Conservation (phyloP, 23 tunicate species). For the Phallusia fumigata region DNA sequence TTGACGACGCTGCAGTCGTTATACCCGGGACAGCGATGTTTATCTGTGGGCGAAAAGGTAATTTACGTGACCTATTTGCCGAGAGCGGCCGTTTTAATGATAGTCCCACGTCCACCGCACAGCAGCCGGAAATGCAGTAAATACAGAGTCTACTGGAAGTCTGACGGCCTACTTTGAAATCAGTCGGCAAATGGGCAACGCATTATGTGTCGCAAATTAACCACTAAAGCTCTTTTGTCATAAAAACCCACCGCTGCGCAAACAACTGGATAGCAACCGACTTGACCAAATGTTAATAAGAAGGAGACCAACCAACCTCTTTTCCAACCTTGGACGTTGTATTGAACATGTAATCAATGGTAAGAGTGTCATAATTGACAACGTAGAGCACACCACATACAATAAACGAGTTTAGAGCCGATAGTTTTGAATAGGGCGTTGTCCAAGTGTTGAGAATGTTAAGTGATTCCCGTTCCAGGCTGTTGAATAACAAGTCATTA, state of each 20-base stretch:
- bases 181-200: neutral
- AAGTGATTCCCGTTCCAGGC: constrained; percentile 60
- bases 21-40: constrained; percentile 75
- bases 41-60: constrained; percentile 18
- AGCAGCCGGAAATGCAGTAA: constrained; percentile 6
- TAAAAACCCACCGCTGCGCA: neutral
- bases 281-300: no score
- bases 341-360: constrained; percentile 89
- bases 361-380: constrained; percentile 66
- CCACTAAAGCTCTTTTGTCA: neutral
- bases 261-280: no score
- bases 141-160: constrained; percentile 8
- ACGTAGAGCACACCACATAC: constrained; percentile 93
- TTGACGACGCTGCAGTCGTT: constrained; percentile 49
- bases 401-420: constrained; percentile 90
- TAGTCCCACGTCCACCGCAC: constrained; percentile 5
- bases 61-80: neutral
- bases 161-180: constrained; percentile 1
- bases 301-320: constrained; percentile 29
- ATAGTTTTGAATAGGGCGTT: constrained; percentile 80
- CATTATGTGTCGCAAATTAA: neutral
- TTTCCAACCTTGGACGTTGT: constrained; percentile 65
- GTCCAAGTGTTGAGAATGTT: constrained; percentile 66
- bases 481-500: constrained; percentile 16
- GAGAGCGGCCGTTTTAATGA: neutral